Base-by-base conservation (phyloP, 2,888 invertebrate genomes). In the Anodontia alba region DNA sequence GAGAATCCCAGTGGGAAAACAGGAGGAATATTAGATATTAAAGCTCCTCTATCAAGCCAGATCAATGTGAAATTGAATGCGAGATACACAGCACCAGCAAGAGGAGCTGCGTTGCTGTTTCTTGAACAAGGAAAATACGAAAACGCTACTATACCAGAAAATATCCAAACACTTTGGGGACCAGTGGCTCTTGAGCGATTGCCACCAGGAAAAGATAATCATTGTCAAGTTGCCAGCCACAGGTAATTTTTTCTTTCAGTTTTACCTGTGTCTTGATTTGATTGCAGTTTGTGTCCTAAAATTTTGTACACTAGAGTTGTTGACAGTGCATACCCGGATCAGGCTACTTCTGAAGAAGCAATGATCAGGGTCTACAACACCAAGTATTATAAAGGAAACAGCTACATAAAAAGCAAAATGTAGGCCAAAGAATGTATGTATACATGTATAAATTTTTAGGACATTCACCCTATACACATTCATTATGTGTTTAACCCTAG, bases 151-250 rank as follows among this genome's bases (percentile, higher is more conserved):
- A 73, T 84, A 42, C 84, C 81, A 15, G 84, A 84, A 43, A 74
- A 77, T 31, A 73, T 84, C 20, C 77, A 77, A 36, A 54, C 66
- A 10, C 70, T 80, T 1, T 84, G 81, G 84, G 84, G 84, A 17
- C 84, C 84, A 8, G 80, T 84, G 1, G 38, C 57, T 29, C 67
- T 84, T 29, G 84, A 84, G 42, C 23, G 80, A 70, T 77, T 84
- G 7, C 81, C 81, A 0, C 70, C 81, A 38, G 80, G 80, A n/a
- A 72, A 62, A 42, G 75, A 81, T 23, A 84, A 84, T 68, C 62
- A 57, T 20, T 84, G 84, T 54, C 72, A 75, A 26, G 84, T 81
- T n/a, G 80, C 84, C 5, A 69, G 79, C 26, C 84, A 84, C 49
- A 81, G 80, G 84, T 84, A 73, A 57, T 7, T 5, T 38, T 38